Evolutionary conservation across 2,113 vertebrate species (phyloP).

Genomic region (Morphnarchus princeps): DNA sequence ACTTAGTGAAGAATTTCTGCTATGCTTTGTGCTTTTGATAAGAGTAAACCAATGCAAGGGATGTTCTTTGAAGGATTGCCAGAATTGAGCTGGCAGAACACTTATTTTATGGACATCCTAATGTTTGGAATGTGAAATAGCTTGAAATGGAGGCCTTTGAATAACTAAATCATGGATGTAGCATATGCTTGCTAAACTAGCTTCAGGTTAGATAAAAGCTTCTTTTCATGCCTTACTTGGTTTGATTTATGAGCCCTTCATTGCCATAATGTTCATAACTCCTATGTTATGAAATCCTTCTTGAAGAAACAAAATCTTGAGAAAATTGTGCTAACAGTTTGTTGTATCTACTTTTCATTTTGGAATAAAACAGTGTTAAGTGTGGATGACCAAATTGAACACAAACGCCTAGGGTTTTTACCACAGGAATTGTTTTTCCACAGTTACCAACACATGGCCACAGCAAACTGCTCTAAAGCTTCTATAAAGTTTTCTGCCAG

Average conservation of each 20-base stretch:
- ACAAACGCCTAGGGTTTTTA: not conserved
- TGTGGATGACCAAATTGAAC: not conserved
- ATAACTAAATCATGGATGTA: not conserved
- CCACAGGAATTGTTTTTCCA: not conserved
- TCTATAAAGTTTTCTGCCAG: not conserved
- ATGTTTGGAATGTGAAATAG: not conserved
- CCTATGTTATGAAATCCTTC: not conserved
- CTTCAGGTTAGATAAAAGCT: not conserved
- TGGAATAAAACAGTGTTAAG: not conserved
- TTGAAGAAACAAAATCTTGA: not conserved
- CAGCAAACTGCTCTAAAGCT: not conserved
- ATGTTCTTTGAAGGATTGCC: not conserved
- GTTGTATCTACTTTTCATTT: not conserved
- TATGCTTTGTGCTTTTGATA: not conserved
- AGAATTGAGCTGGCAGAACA: not conserved
- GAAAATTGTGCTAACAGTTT: not conserved
- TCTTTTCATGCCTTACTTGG: not conserved
- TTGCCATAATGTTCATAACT: not conserved
- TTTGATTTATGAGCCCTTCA: not conserved
- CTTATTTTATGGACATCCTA: not conserved
- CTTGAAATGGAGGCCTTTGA: not conserved
- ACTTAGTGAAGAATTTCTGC: not conserved
- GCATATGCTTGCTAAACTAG: not conserved
- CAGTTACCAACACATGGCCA: not conserved
- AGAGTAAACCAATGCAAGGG: not conserved